phyloP scores from a whole-genome alignment of 2,113 vertebrate genomes.

The Peromyscus maniculatus region DNA sequence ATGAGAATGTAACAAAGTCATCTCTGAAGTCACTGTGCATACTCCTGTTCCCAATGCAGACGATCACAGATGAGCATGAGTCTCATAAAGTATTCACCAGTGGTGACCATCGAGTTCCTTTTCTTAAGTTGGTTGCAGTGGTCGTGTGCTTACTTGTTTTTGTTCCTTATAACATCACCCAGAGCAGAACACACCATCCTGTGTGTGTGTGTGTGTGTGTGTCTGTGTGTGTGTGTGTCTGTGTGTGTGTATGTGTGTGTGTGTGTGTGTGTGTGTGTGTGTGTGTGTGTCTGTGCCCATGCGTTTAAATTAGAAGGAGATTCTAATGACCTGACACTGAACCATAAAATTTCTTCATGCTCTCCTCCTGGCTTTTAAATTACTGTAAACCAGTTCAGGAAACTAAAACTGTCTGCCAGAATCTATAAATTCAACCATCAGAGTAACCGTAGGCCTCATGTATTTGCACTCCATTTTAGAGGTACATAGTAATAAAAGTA shows the following conservation, averaged over 20 bases:
- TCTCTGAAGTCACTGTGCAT: neutral
- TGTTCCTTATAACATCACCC: neutral
- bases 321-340: neutral
- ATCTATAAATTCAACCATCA: slow-evolving; percentile 37
- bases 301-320: slow-evolving; percentile 23
- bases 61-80: neutral
- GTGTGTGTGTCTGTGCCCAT: neutral
- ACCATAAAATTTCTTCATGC: slow-evolving; percentile 36
- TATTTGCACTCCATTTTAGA: slow-evolving; percentile 5
- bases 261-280: neutral
- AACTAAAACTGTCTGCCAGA: slow-evolving; percentile 36
- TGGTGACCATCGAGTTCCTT: neutral
- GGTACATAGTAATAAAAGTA: neutral
- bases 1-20: neutral
- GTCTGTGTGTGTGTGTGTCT: neutral
- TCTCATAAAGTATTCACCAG: neutral
- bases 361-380: slow-evolving; percentile 32
- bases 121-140: neutral
- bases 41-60: neutral
- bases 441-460: slow-evolving; percentile 50
- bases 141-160: neutral
- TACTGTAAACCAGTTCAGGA: slow-evolving; percentile 57
- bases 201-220: neutral
- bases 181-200: neutral
- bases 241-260: neutral